Evolutionary conservation across 2,797 vertebrate genomes (phyloP).

Genomic region (Limosa lapponica): DNA sequence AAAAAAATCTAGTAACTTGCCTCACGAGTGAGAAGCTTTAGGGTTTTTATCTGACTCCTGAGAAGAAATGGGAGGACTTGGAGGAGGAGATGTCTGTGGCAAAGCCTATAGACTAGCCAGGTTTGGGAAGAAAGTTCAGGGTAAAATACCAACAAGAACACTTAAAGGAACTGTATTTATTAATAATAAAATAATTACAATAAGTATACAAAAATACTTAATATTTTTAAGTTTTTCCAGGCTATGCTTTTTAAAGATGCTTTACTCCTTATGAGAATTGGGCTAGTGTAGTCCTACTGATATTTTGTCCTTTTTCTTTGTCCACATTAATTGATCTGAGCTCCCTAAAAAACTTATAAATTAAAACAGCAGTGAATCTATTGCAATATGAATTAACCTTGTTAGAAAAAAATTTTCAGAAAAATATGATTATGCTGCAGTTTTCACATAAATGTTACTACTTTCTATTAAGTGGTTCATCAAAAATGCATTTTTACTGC

Average conservation of each 20-base stretch:
- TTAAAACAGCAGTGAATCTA: background rate
- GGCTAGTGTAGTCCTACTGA: background rate
- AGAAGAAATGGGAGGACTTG: background rate
- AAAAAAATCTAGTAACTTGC: background rate
- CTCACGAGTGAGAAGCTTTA: background rate
- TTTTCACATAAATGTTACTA: background rate
- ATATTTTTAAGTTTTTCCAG: background rate
- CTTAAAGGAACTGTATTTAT: background rate
- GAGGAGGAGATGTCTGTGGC: background rate
- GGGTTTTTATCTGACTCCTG: background rate
- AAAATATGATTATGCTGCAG: background rate
- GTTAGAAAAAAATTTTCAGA: background rate
- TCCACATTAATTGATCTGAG: background rate
- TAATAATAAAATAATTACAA: too few species aligned
- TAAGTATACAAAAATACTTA: too few species aligned
- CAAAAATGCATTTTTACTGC: background rate
- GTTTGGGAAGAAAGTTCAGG: background rate
- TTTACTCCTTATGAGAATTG: background rate
- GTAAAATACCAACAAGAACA: background rate
- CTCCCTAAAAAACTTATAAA: background rate
- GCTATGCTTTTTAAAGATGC: background rate
- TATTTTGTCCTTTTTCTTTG: background rate
- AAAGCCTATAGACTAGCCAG: background rate
- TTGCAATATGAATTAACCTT: background rate
- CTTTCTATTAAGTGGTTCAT: background rate